phyloP scores from a whole-genome alignment of 35 echinoderm and acorn worm genomes.

The Heliocidaris tuberculata region DNA sequence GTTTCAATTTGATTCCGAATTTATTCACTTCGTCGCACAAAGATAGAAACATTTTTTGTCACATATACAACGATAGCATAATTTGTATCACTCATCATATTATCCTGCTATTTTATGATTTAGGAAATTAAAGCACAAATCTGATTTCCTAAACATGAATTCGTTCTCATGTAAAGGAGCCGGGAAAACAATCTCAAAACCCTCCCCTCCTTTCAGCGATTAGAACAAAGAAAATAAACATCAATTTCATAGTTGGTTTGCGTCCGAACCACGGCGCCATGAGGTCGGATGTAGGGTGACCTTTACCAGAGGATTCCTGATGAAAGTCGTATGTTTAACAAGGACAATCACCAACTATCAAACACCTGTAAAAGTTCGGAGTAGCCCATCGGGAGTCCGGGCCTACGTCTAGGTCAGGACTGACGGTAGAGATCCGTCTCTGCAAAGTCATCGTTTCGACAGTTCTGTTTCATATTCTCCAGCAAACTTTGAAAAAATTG shows the following conservation, averaged over 20 bases:
- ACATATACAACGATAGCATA: no score
- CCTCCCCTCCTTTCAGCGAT: neutral
- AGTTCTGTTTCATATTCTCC: neutral
- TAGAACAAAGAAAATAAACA: constrained; percentile 12
- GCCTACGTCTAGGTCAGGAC: neutral
- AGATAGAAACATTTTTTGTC: no score
- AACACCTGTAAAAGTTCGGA: constrained; percentile 24
- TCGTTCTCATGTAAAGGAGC: no score
- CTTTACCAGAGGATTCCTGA: neutral
- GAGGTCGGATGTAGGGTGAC: constrained; percentile 11
- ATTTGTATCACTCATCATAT: no score
- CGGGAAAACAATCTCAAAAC: no score
- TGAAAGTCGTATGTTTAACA: constrained; percentile 7
- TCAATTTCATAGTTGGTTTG: constrained; percentile 18
- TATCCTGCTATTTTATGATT: no score
- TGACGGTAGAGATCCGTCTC: neutral
- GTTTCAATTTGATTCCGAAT: no score
- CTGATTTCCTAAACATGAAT: no score
- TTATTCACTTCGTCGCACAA: no score
- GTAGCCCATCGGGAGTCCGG: neutral
- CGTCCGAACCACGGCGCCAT: neutral
- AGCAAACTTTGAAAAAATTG: neutral
- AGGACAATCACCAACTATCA: constrained; percentile 24
- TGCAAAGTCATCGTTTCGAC: neutral
- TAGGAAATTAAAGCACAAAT: no score